These are phyloP conservation scores for Scotopteryx bipunctaria DNA, from an alignment of 2,888 invertebrate genomes.

Conservation along the genomic window DNA sequence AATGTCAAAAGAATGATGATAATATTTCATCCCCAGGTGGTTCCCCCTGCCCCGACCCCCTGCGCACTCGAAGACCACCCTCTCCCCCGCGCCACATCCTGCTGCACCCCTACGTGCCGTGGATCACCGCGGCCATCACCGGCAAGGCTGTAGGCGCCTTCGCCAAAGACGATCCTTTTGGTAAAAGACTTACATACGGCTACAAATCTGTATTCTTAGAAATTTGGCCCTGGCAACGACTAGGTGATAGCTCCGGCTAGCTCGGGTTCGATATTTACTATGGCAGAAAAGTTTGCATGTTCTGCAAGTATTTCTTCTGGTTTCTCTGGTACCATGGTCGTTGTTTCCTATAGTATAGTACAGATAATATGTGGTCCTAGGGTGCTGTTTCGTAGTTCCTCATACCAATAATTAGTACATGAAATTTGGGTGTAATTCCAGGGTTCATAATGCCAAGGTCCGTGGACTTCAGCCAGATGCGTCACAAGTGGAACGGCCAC, in stretches of 20 bases:
- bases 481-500: slow-evolving; percentile 65
- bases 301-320: no score
- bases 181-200: no score
- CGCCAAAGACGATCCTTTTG: slow-evolving; percentile 70
- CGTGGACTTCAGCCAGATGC: background rate
- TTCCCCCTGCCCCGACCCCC: slow-evolving; percentile 64
- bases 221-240: no score
- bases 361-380: no score
- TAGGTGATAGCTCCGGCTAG: no score
- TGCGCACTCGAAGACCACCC: slow-evolving; percentile 51
- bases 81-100: slow-evolving; percentile 60
- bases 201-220: no score
- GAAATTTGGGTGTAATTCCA: slow-evolving; percentile 29
- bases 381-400: background rate
- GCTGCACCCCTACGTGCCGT: slow-evolving; percentile 66
- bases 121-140: slow-evolving; percentile 70
- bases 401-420: background rate
- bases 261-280: no score
- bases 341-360: no score
- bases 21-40: slow-evolving; percentile 51
- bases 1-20: no score
- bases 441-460: slow-evolving; percentile 64
- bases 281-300: no score
- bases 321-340: no score
- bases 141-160: slow-evolving; percentile 61